Conservation (phyloP, 2,113 vertebrate genomes). For the Lontra canadensis region DNA sequence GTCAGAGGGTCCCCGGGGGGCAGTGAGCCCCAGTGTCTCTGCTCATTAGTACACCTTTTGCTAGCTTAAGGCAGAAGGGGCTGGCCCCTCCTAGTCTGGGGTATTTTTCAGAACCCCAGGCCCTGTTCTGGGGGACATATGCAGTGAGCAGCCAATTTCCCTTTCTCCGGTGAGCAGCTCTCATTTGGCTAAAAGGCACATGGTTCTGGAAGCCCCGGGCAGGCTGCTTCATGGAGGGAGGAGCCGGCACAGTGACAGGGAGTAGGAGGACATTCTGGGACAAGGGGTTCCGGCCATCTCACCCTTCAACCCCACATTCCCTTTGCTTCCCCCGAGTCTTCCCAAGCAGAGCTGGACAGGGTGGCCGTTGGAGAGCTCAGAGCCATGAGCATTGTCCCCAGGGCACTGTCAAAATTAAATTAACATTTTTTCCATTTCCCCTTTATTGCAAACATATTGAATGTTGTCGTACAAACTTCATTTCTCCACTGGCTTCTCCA, state of each 20-base stretch:
- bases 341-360: background rate
- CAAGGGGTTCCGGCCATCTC: background rate
- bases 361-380: background rate
- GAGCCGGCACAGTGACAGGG: background rate
- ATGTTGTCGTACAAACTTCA: background rate
- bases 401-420: slow-evolving; percentile 70
- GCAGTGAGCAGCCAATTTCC: background rate
- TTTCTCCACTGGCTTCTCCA: slow-evolving; percentile 29
- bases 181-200: background rate
- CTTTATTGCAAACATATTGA: slow-evolving; percentile 65
- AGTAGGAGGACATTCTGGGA: background rate
- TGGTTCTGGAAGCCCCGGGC: background rate
- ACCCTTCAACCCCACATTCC: background rate
- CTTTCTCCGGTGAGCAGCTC: background rate
- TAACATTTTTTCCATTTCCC: slow-evolving; percentile 72
- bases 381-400: background rate
- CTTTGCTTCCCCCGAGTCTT: background rate
- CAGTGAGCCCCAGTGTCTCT: background rate
- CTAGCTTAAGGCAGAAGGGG: background rate
- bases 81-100: background rate
- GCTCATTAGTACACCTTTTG: background rate
- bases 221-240: background rate
- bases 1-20: fast-evolving
- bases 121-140: background rate
- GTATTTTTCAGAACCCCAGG: background rate